Evolutionary conservation across 2,797 vertebrate genomes (phyloP), one percentile per base, ranked within the genome.

Genomic region (Ateles fusciceps): DNA sequence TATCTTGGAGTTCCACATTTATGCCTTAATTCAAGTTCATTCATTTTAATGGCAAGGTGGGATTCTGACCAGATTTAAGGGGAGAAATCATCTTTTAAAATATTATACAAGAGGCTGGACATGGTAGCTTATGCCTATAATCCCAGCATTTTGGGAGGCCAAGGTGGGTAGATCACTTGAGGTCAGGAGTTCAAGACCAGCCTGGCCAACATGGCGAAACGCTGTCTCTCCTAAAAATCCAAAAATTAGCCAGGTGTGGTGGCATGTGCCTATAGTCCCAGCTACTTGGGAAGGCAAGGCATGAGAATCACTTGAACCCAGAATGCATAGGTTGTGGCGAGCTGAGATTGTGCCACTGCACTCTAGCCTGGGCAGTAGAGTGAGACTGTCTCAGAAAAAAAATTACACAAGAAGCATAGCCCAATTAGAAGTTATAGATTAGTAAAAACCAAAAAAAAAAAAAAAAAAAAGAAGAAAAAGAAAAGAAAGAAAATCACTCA

Each of bases 1-100:
- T 93, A 52, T 59, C n/a, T 81, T 78, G 5, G 22, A 46, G 42
- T 93, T 93, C 72, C 42, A 79, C 30, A 75, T 57, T 59, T 44
- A 80, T 44, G 75, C 22, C 13, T 91, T 30, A 48, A 96, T 97
- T 94, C 59, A 89, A 21, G n/a, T 26, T 85, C 64, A 36, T 94
- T 86, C 30, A 64, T 85, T 89, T 94, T 85, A 91, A 85, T 87
- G 48, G 19, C 39, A 84, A 26, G 42, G 4, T 88, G 46, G 68
- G 76, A 86, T 91, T 93, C 46, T 76, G 52, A 76, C 6, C 19
- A 85, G 74, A 91, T 48, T 71, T 91, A 72, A 86, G n/a, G 36
- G 3, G 4, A 26, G 19, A 91, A 90, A 55, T 4, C 9, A 75
- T 33, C 30, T 92, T 91, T 88, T 14, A 59, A 84, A 94, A 95